Conservation (phyloP, 2,797 vertebrate genomes). For the Molothrus ater region DNA sequence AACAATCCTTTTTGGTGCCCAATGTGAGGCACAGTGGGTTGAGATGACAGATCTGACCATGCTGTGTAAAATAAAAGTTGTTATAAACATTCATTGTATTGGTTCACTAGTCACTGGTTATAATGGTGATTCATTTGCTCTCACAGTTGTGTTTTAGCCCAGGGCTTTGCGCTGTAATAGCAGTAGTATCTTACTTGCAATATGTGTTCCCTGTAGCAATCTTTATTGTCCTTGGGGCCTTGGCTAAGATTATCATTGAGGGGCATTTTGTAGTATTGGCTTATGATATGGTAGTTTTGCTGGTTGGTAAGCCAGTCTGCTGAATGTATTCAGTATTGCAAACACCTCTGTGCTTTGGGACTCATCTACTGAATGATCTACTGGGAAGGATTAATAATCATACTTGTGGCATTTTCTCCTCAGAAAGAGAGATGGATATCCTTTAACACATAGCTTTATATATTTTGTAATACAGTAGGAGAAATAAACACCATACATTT, state of each 20-base stretch:
- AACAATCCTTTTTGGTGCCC: not conserved
- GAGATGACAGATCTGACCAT: not conserved
- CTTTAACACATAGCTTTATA: not conserved
- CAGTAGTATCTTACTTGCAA: not conserved
- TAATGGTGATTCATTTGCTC: not conserved
- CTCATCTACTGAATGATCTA: not conserved
- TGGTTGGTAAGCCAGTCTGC: not conserved
- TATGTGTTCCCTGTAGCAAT: not conserved
- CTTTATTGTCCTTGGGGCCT: not conserved
- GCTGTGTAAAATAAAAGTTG: not conserved
- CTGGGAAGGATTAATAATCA: not conserved
- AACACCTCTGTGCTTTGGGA: not conserved
- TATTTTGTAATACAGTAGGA: not conserved
- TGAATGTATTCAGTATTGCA: not conserved
- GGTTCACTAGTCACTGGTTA: not conserved
- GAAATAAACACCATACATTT: not conserved
- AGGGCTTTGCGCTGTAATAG: not conserved
- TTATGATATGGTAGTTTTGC: not conserved
- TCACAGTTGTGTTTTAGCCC: not conserved
- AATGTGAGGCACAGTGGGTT: rapidly evolving
- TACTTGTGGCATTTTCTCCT: not conserved
- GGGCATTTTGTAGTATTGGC: not conserved
- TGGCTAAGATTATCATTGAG: no score
- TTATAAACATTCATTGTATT: not conserved
- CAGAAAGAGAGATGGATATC: not conserved